Conservation (phyloP, 2,113 vertebrate species). For the Microtus pennsylvanicus region DNA sequence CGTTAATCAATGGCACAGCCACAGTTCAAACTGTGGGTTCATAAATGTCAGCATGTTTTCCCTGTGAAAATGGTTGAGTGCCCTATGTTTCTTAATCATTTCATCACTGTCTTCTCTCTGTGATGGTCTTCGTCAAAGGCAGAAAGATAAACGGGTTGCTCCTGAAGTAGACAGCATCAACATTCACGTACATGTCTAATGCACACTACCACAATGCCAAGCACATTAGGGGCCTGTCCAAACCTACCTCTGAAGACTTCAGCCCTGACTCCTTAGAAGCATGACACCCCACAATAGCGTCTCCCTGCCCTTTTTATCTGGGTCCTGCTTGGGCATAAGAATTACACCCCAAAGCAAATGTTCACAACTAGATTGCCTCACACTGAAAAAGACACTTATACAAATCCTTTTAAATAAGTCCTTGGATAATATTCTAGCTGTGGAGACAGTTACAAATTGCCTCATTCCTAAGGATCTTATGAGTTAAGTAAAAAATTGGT, state of each 20-base stretch:
- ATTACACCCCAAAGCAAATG: neutral
- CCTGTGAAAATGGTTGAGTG: neutral
- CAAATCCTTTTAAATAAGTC: slow-evolving; percentile 22
- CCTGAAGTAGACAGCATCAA: neutral
- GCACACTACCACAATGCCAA: neutral
- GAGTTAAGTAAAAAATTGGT: neutral
- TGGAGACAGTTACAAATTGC: neutral
- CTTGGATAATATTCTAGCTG: neutral
- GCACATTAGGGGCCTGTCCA: neutral
- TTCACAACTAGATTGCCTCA: neutral
- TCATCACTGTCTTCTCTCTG: neutral
- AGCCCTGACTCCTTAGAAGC: neutral
- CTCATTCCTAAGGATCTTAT: neutral
- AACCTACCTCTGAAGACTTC: neutral
- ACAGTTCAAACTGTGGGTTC: neutral
- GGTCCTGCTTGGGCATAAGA: slow-evolving; percentile 23
- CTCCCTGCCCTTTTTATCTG: neutral
- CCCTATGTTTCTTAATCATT: neutral
- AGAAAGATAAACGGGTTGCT: neutral
- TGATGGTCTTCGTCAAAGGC: neutral
- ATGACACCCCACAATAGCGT: neutral
- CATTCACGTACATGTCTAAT: neutral
- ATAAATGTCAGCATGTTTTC: neutral
- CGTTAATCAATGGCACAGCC: neutral
- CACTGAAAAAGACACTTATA: neutral